Evolutionary conservation across 2,113 vertebrate species (phyloP), one percentile per base, ranked within the genome.

Genomic region (Theristicus caerulescens): DNA sequence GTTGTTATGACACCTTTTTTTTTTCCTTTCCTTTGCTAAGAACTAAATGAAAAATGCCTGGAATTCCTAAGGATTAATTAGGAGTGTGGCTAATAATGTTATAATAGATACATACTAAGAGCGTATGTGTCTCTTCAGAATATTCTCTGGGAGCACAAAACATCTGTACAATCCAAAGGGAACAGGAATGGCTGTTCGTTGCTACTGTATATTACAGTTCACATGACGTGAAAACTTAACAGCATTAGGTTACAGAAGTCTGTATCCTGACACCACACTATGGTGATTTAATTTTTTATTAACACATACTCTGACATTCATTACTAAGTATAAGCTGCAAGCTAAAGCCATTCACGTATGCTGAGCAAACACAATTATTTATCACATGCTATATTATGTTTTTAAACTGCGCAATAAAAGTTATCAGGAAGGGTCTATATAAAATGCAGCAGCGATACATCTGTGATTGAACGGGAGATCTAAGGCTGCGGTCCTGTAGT

Each of bases 11-110:
- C 97, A 98, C 98, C 97, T 97, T 96, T 97, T 59, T 76, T 13
- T 44, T 24, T 47, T 58, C 81, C 32, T 69, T 91, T 40, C 67
- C 89, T 95, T 97, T 97, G 96, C 98, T 96, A 96, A 97, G 97
- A 96, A 98, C 61, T 92, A 98, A 97, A 98, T 97, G 97, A 92
- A 97, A 97, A 98, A 98, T 98, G 98, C 97, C 97, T 97, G 96
- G 90, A 96, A 99, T 98, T 98, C 98, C 54, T 19, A 91, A 96
- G 97, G 98, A 98, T 98, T 99, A 98, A 98, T 98, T 98, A 98
- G 96, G 92, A 98, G 97, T 94, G 96, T 97, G 97, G 97, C 97
- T 98, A 98, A 99, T 98, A 98, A 97, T 67, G 91, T 98, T 98
- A 97, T 95, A 96, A 96, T 87, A 80, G 96, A 86, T 88, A 86